Evolutionary conservation across 2,113 vertebrate species (phyloP).

Genomic region (Mormoops blainvillei): DNA sequence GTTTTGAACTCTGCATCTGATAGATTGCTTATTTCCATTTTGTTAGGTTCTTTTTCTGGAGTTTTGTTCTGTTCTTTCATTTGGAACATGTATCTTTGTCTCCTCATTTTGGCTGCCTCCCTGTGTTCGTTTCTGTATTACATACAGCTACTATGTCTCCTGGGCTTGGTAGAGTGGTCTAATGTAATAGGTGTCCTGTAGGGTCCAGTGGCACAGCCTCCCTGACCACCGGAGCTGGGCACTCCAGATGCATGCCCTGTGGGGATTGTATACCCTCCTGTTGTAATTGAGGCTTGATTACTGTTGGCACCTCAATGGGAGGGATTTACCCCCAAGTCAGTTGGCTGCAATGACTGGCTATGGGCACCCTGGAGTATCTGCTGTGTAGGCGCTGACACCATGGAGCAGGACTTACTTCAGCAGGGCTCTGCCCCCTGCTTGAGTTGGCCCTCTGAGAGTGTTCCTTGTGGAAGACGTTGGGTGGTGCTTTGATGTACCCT

Average conservation of each 20-base stretch:
- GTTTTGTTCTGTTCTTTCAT: background rate
- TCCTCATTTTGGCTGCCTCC: background rate
- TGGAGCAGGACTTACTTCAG: background rate
- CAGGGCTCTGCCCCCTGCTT: background rate
- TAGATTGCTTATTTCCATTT: background rate
- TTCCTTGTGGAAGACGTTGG: background rate
- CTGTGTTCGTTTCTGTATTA: background rate
- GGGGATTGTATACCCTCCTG: background rate
- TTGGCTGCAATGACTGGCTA: background rate
- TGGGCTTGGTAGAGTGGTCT: background rate
- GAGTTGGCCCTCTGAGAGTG: background rate
- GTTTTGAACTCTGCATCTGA: background rate
- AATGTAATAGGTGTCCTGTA: too few species aligned
- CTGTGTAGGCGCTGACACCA: background rate
- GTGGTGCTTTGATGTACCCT: background rate
- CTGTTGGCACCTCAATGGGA: background rate
- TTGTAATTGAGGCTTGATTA: background rate
- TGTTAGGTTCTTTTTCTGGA: background rate
- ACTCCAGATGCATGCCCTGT: background rate
- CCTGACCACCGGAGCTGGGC: background rate
- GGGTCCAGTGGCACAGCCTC: background rate
- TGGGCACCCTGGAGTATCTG: background rate
- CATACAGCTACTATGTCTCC: background rate
- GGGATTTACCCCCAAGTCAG: background rate
- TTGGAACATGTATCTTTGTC: background rate